Evolutionary conservation across 2,113 vertebrate genomes (phyloP).

Genomic region (Heterocephalus glaber): DNA sequence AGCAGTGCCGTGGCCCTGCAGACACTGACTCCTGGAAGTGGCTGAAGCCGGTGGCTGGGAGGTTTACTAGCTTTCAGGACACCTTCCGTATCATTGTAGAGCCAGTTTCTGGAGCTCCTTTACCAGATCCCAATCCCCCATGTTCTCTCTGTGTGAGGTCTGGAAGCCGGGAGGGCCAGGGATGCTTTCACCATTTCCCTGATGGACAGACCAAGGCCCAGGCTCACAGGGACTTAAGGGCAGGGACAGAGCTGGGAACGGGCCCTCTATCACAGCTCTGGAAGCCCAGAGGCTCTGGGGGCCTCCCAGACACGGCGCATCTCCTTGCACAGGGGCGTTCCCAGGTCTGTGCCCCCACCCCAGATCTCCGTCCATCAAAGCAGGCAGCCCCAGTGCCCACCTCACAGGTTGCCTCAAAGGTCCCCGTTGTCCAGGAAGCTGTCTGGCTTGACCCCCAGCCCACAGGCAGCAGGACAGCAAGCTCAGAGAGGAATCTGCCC

Average conservation of each 20-base stretch:
- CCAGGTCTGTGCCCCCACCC: constrained; percentile 62
- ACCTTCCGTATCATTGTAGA: neutral
- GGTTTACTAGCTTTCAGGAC: neutral
- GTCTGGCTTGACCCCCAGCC: constrained; percentile 71
- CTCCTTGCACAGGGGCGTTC: constrained; percentile 66
- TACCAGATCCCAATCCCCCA: neutral
- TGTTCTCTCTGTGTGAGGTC: neutral
- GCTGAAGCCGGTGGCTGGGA: neutral
- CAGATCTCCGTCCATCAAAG: constrained; percentile 75
- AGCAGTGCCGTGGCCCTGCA: no score
- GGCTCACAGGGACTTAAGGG: neutral
- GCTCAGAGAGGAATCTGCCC: constrained; percentile 70
- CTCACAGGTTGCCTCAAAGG: constrained; percentile 82
- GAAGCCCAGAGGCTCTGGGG: neutral
- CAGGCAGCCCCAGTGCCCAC: constrained; percentile 26
- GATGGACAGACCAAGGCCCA: neutral
- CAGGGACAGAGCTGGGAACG: neutral
- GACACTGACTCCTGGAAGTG: neutral
- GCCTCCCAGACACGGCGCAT: neutral
- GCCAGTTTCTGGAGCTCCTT: neutral
- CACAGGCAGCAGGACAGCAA: constrained; percentile 60
- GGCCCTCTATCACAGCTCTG: neutral
- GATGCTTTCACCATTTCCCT: neutral
- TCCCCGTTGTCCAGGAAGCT: constrained; percentile 82
- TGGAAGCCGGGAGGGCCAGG: neutral